Conservation (phyloP, 2,113 vertebrate genomes). For the Nematolebias whitei region DNA sequence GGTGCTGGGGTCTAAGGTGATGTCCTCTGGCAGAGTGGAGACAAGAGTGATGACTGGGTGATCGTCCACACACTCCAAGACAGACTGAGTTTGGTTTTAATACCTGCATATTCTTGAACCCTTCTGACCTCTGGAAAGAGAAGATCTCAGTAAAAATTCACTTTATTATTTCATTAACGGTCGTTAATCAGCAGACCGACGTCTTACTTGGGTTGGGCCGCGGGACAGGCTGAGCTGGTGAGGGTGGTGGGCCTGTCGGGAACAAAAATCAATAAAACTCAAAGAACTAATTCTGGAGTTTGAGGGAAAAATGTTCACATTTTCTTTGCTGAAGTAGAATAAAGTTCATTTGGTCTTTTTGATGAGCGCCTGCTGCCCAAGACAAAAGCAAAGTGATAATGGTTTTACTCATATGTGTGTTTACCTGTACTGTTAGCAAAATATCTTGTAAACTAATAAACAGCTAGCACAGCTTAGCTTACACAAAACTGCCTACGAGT, state of each 20-base stretch:
- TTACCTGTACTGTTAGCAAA: too few species aligned
- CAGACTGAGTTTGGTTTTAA: too few species aligned
- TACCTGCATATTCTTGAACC: conserved; percentile 72
- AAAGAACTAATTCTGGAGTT: background rate
- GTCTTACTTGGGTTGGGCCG: conserved; percentile 52
- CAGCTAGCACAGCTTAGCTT: too few species aligned
- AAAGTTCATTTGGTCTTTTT: too few species aligned
- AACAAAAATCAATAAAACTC: background rate
- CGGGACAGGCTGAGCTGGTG: conserved; percentile 6
- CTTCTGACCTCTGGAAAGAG: conserved; percentile 59
- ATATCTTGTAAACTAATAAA: too few species aligned
- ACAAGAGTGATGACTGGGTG: too few species aligned
- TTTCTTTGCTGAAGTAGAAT: too few species aligned
- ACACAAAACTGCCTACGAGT: too few species aligned
- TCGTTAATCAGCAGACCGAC: background rate
- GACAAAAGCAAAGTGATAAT: too few species aligned
- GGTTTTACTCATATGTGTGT: too few species aligned
- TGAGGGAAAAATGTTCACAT: background rate
- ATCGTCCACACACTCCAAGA: too few species aligned
- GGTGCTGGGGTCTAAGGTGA: conserved; percentile 73
- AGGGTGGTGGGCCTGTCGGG: conserved; percentile 30
- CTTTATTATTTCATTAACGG: background rate
- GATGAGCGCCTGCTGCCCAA: too few species aligned
- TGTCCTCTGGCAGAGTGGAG: conserved; percentile 53
- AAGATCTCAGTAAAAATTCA: background rate